Percentiles rank a stretch among this genome's conserved stretches.
Evolutionary conservation across 2,113 vertebrate genomes (phyloP).

Genomic region (Lagopus muta): DNA sequence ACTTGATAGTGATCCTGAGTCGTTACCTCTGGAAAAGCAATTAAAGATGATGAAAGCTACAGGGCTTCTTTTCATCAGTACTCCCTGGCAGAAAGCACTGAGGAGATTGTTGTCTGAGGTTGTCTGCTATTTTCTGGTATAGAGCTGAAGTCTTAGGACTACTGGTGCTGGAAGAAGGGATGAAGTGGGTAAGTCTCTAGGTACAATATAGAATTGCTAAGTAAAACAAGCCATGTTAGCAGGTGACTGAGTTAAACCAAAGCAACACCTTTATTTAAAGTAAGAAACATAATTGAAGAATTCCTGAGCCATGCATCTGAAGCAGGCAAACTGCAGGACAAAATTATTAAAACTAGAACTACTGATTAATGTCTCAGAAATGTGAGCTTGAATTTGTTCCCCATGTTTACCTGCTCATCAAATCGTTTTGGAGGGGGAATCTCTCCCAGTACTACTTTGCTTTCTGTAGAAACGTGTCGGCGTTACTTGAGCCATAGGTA

Average conservation of each 20-base stretch:
- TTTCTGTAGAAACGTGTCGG: background rate
- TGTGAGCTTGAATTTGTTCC: background rate
- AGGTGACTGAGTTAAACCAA: background rate
- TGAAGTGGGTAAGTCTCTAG: background rate
- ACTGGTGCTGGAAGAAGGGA: background rate
- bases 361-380: background rate
- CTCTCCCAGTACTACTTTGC: background rate
- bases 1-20: background rate
- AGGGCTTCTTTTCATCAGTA: background rate
- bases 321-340: background rate
- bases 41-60: constrained; percentile 14
- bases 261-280: background rate
- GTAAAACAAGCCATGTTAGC: background rate
- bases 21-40: constrained; percentile 30
- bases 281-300: background rate
- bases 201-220: background rate
- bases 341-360: background rate
- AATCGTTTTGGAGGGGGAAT: background rate
- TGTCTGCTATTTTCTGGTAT: background rate
- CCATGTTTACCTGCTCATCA: background rate
- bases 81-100: constrained; percentile 2
- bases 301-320: background rate
- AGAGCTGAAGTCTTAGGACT: background rate
- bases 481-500: background rate
- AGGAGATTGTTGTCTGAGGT: background rate